Conservation (phyloP, 2,888 invertebrate genomes). For the Allophyes oxyacanthae region DNA sequence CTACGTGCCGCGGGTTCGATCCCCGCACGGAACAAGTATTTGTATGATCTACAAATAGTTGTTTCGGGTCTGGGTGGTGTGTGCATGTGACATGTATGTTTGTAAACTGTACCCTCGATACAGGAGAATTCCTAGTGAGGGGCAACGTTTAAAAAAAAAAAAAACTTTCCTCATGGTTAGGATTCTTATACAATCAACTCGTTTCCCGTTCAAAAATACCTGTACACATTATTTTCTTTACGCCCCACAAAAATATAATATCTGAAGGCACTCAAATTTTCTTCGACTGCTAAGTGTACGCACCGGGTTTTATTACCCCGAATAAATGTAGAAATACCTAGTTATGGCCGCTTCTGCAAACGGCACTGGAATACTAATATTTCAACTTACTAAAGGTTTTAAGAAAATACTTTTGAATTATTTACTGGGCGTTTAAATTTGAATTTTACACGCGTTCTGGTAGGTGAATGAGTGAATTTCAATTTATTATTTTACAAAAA, state of each 20-base stretch:
- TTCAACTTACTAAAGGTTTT: slow-evolving; percentile 34
- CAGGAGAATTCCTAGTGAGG: no score
- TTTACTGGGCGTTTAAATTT: slow-evolving; percentile 14
- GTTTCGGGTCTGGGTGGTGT: no score
- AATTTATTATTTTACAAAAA: background rate
- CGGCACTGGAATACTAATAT: slow-evolving; percentile 48
- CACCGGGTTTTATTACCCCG: slow-evolving; percentile 40
- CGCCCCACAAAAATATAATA: slow-evolving; percentile 43
- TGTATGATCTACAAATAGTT: no score
- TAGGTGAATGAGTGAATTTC: background rate
- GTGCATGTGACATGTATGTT: no score
- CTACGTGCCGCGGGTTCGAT: no score
- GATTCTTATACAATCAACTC: no score
- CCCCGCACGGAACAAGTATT: no score
- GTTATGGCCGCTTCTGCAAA: slow-evolving; percentile 34
- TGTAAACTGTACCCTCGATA: no score
- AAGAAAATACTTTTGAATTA: slow-evolving; percentile 33
- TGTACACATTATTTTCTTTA: slow-evolving; percentile 37
- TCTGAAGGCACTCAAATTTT: slow-evolving; percentile 50
- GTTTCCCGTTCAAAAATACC: background rate
- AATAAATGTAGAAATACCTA: slow-evolving; percentile 42
- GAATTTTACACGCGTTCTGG: slow-evolving; percentile 23
- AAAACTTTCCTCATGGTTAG: no score
- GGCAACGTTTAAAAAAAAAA: no score
- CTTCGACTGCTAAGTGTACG: slow-evolving; percentile 42